A percentile compares a stretch with the other conserved stretches of the same genome.
Conservation (phyloP, 2,888 invertebrate species). For the Acronicta aceris region DNA sequence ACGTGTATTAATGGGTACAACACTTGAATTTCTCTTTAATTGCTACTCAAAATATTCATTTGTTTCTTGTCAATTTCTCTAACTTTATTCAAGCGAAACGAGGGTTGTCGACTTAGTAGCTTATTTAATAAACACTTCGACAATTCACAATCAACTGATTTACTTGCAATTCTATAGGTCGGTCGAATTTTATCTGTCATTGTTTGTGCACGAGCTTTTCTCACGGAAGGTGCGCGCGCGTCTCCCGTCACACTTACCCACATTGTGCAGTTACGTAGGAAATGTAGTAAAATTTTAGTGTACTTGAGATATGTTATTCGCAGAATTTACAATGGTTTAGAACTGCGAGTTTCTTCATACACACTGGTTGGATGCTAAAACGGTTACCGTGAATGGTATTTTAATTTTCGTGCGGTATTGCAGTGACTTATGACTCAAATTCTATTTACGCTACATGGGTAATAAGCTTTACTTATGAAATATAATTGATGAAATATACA, state of each 20-base stretch:
- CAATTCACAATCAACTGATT: constrained; percentile 38
- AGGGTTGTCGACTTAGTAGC: too few relatives aligned
- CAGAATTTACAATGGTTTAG: constrained; percentile 39
- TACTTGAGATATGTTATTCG: constrained; percentile 55
- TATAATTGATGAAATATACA: too few relatives aligned
- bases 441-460: background rate
- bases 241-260: constrained; percentile 77
- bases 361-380: constrained; percentile 8
- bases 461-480: too few relatives aligned
- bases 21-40: constrained; percentile 23
- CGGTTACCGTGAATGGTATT: constrained; percentile 2
- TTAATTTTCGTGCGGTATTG: background rate
- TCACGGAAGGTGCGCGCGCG: constrained; percentile 77
- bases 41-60: background rate
- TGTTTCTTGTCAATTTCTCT: too few relatives aligned
- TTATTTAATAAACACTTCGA: constrained; percentile 7
- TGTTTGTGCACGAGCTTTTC: constrained; percentile 68
- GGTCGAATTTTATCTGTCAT: constrained; percentile 66
- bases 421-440: background rate
- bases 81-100: too few relatives aligned
- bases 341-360: constrained; percentile 20
- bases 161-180: constrained; percentile 50
- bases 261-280: constrained; percentile 63
- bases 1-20: background rate
- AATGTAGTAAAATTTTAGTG: constrained; percentile 56